Conservation (phyloP, 2,113 vertebrate species). For the Oncorhynchus mykiss region DNA sequence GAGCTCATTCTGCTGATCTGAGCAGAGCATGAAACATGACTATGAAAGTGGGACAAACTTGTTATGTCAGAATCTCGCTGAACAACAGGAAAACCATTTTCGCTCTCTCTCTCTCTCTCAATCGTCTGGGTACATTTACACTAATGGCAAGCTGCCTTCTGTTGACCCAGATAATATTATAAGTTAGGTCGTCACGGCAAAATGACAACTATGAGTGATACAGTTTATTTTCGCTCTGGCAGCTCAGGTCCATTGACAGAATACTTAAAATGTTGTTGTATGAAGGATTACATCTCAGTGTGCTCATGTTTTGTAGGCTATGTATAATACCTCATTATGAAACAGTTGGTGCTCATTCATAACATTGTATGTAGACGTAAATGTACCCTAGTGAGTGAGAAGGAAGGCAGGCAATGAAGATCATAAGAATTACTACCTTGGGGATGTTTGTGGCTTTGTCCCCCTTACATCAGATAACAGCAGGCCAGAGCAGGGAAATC, state of each 20-base stretch:
- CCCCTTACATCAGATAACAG: constrained; percentile 33
- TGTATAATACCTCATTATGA: no score
- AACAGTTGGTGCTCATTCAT: no score
- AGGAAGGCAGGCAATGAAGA: not conserved
- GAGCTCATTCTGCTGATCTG: not conserved
- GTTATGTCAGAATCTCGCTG: constrained; percentile 46
- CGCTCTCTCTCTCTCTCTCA: not conserved
- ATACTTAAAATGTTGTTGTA: not conserved
- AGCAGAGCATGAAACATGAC: not conserved
- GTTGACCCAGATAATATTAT: constrained; percentile 46
- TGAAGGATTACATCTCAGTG: not conserved
- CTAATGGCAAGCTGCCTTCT: constrained; percentile 31
- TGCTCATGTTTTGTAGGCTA: no score
- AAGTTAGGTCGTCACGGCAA: not conserved
- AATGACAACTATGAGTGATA: constrained; percentile 5
- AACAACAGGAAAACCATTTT: constrained; percentile 51
- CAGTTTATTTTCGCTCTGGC: constrained; percentile 1
- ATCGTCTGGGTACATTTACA: constrained; percentile 26
- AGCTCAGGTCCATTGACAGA: not conserved
- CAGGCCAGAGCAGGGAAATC: not conserved
- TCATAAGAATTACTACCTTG: constrained; percentile 48
- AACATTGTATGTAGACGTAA: not conserved
- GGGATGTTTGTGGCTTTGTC: constrained; percentile 35
- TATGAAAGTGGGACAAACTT: constrained; percentile 59
- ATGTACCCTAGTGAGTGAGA: not conserved